Evolutionary conservation across 2,888 invertebrate genomes (phyloP), one percentile per base, ranked within the genome.

Genomic region (Drosophila eohydei): DNA sequence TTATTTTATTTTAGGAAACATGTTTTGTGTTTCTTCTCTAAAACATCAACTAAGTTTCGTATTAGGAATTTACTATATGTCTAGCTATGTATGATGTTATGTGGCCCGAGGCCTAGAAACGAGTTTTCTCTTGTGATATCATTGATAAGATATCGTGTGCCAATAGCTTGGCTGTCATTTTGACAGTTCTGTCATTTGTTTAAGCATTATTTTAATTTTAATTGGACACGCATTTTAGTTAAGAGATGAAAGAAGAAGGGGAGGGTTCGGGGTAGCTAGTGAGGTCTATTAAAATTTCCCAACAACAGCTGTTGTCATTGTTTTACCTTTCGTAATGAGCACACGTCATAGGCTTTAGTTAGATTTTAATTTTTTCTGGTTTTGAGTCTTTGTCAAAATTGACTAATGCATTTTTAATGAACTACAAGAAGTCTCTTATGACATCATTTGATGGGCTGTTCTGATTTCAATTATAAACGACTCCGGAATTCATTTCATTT

Each of bases 381-480:
- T 32, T 32, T 16, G 16, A 14, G 56, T 51, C 48, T 50, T 43
- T 56, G 65, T 46, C 65, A 71, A 79, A 62, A 62, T 66, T 58
- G 58, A 56, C 74, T 89, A 86, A 86, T 89, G 87, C 82, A 81
- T 89, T 86, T 86, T 80, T 86, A 86, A 86, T 86, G 72, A 70
- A 67, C 52, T 51, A 12, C 28, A 67, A 48, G 28, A 62, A 43
- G 16, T 40, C 38, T 21, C 26, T 32, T 34, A 57, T 83, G 74
- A 83, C 88, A 82, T 83, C 88, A 83, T 59, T 11, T 41, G 7
- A 40, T 54, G n/a, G 38, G 30, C 43, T 65, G 65, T 38, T 76
- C 71, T 71, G 62, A 71, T 74, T 74, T 54, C 36, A 43, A 58
- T 36, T 44, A 21, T 21, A 56, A 30, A 32, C 34, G 43, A 21